Conservation (phyloP, 2,888 invertebrate genomes). For the Listrodromus nycthemerus region DNA sequence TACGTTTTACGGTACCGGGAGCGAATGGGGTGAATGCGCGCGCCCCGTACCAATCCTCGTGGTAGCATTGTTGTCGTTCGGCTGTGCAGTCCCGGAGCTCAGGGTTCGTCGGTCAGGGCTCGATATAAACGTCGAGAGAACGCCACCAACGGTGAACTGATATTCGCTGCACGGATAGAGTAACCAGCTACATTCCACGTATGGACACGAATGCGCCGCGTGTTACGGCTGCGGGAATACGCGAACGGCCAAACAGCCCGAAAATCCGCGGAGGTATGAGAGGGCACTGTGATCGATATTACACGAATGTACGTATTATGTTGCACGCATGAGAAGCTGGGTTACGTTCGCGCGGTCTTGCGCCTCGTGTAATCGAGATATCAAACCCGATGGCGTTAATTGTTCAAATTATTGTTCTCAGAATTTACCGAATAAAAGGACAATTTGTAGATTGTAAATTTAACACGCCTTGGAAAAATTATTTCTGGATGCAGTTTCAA, state of each 20-base stretch:
- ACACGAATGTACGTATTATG: slow-evolving; percentile 5
- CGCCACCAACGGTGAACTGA: slow-evolving; percentile 33
- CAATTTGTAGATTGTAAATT: too few species aligned
- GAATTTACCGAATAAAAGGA: too few species aligned
- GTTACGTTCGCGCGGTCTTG: slow-evolving; percentile 7
- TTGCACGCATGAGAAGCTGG: slow-evolving; percentile 9
- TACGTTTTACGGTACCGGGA: neutral
- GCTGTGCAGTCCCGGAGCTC: slow-evolving; percentile 29
- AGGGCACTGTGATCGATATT: slow-evolving; percentile 23
- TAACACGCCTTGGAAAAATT: too few species aligned
- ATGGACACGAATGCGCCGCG: neutral
- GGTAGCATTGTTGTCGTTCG: slow-evolving; percentile 36
- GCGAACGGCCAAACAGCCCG: slow-evolving; percentile 25
- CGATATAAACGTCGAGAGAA: slow-evolving; percentile 31
- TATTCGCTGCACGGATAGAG: slow-evolving; percentile 13
- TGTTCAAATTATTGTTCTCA: too few species aligned
- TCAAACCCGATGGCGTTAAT: too few species aligned
- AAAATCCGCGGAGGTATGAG: slow-evolving; percentile 5
- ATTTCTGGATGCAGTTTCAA: too few species aligned
- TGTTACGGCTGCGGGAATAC: neutral
- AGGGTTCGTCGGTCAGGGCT: neutral
- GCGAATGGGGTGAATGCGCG: neutral
- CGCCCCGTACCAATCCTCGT: slow-evolving; percentile 20
- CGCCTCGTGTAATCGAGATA: neutral
- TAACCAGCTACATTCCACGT: slow-evolving; percentile 14